Evolutionary conservation across 2,888 invertebrate genomes (phyloP).

Genomic region (Lacanobia wlatinum): DNA sequence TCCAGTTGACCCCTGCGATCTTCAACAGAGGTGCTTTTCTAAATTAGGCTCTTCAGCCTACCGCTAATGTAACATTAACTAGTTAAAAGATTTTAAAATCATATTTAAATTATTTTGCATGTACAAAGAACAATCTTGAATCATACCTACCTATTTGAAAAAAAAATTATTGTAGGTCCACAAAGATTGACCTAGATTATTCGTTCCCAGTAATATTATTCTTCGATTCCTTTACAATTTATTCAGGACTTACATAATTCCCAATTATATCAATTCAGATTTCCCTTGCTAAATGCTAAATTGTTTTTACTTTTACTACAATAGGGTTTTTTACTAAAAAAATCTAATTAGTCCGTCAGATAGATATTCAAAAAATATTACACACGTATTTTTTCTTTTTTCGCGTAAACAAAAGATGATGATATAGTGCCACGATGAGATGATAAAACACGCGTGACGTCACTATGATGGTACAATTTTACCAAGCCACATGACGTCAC

Average conservation of each 20-base stretch:
- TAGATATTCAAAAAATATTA: too few relatives aligned
- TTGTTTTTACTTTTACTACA: too few relatives aligned
- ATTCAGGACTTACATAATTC: background rate
- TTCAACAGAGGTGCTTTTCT: background rate
- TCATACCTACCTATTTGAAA: background rate
- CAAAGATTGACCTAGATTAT: background rate
- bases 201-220: background rate
- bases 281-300: background rate
- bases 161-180: background rate
- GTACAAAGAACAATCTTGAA: background rate
- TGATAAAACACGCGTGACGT: too few relatives aligned
- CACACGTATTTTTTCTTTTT: too few relatives aligned
- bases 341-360: too few relatives aligned
- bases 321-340: too few relatives aligned
- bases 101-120: background rate
- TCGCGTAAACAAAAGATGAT: too few relatives aligned
- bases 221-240: slow-evolving; percentile 11
- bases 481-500: too few relatives aligned
- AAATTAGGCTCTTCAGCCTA: background rate
- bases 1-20: background rate
- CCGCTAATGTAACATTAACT: background rate
- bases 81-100: background rate
- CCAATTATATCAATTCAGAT: background rate
- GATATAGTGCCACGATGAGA: too few relatives aligned
- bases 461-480: too few relatives aligned